A percentile compares a stretch with the other conserved stretches of the same genome.
Evolutionary conservation across 2,113 vertebrate genomes (phyloP).

Genomic region (Syrmaticus mikado): DNA sequence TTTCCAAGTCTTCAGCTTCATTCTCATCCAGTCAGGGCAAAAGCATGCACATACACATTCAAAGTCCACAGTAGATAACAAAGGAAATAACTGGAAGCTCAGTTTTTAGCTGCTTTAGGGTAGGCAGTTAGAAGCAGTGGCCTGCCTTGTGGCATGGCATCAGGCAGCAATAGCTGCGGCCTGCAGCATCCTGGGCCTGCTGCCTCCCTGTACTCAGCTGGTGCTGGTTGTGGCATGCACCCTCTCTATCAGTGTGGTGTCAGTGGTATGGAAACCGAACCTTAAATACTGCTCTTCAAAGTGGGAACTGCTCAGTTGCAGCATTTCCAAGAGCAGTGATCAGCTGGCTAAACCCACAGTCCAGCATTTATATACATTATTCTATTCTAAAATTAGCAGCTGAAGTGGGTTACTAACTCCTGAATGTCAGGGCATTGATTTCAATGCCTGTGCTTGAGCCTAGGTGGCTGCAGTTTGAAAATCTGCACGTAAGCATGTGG

Average conservation of each 20-base stretch:
- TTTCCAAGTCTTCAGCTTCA: neutral
- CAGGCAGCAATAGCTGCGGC: neutral
- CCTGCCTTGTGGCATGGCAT: neutral
- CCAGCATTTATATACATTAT: neutral
- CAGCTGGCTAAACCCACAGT: neutral
- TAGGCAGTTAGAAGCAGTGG: neutral
- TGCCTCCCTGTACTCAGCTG: neutral
- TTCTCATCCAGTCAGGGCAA: neutral
- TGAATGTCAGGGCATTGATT: neutral
- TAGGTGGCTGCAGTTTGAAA: neutral
- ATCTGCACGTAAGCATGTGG: neutral
- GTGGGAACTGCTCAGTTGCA: neutral
- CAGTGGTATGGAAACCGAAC: neutral
- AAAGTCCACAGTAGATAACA: neutral
- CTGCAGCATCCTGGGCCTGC: rapidly evolving
- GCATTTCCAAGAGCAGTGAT: rapidly evolving
- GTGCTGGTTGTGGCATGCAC: neutral
- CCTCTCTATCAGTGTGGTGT: neutral
- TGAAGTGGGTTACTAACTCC: neutral
- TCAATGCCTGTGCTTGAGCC: neutral
- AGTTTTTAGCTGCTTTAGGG: neutral
- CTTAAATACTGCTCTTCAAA: neutral
- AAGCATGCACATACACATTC: neutral
- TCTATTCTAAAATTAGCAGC: neutral
- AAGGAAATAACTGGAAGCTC: neutral